Evolutionary conservation across 2,888 invertebrate genomes (phyloP), one percentile per base, ranked within the genome.

Genomic region (Phortica magna): DNA sequence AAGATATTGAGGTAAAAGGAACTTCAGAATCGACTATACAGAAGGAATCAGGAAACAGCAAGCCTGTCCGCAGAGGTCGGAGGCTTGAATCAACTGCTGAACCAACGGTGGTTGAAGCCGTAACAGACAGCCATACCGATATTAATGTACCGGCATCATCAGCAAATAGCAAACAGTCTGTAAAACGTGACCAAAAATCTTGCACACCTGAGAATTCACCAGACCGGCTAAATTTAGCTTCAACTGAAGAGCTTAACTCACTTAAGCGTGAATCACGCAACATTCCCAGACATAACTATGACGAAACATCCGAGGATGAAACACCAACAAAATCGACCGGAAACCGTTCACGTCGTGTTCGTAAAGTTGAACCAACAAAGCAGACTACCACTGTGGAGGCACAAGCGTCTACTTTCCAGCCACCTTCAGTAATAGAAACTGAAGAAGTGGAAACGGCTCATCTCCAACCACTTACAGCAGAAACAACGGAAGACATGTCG

Each of bases 401-500:
- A n/a, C 70, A n/a, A 55, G 43, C 19, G 9, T 4, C 22, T 41
- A 4, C 42, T n/a, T 39, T 12, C 5, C 14, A 14, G n/a, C 10
- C 68, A 17, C 10, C 43, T 31, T 1, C 67, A 67, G 67, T 10
- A 14, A 14, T 48, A 0, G 48, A 2, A 7, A 9, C 7, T 48
- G 48, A 48, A 14, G 48, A 9, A 14, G 14, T 14, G 14, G 48
- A 48, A 48, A 12, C 48, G 48, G 48, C 7, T 19, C 48, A 2
- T 77, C 68, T 48, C 78, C 76, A 4, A 42, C 73, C 67, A n/a
- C 3, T 14, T n/a, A 14, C 14, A 42, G 14, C 55, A 12, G 84
- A 81, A 10, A 84, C 81, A 70, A 83, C 81, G 68, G 85, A 84
- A 6, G 6, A 79, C 14, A 81, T 85, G 1, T 85, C 85, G 0